Percentiles rank a stretch among this genome's conserved stretches.
Evolutionary conservation across 2,113 vertebrate species (phyloP).

Genomic region (Tachycineta bicolor): DNA sequence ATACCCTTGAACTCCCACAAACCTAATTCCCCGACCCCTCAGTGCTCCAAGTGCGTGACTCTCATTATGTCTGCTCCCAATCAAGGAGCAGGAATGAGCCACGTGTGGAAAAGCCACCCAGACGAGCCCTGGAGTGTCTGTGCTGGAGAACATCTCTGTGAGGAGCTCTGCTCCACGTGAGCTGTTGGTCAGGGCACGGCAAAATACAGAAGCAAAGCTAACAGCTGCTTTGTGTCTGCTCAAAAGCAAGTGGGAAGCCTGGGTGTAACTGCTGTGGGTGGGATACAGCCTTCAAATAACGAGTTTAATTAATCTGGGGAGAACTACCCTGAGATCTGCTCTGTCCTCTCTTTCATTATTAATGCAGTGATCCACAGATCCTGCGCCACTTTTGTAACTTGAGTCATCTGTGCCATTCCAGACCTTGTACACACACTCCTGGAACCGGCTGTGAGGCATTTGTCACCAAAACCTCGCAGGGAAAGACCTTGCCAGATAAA

Average conservation of each 20-base stretch:
- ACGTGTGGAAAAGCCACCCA: not conserved
- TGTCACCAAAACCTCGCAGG: not conserved
- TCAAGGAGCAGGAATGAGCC: not conserved
- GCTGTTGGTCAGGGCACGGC: not conserved
- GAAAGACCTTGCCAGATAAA: not conserved
- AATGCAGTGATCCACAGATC: not conserved
- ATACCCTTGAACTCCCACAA: not conserved
- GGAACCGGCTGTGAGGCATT: not conserved
- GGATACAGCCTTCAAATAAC: not conserved
- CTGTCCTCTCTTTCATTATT: not conserved
- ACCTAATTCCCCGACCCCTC: not conserved
- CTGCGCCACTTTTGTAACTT: not conserved
- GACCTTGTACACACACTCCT: not conserved
- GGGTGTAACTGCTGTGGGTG: not conserved
- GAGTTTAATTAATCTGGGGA: not conserved
- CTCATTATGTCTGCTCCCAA: not conserved
- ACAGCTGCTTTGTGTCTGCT: not conserved
- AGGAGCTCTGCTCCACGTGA: rapidly evolving
- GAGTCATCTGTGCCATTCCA: not conserved
- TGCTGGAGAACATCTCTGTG: not conserved
- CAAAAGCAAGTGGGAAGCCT: not conserved
- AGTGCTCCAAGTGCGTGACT: not conserved
- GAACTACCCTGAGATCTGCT: not conserved
- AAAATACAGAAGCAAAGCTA: not conserved
- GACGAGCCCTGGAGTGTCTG: not conserved